These are phyloP conservation scores for Calosoma granatense DNA, from an alignment of 1,140 invertebrate species.

Conservation along the genomic window DNA sequence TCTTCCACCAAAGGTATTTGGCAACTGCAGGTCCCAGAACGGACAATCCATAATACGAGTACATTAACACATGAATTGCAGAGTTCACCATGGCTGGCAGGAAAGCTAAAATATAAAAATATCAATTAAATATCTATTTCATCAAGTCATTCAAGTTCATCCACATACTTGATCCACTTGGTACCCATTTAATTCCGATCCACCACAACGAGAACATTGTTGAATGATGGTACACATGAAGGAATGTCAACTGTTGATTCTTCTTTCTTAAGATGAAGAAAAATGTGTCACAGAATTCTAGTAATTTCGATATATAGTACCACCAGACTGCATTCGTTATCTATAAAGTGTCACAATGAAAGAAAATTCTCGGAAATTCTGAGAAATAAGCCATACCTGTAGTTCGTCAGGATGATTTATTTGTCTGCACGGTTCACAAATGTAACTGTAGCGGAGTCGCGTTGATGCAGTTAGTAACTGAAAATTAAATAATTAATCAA, in stretches of 20 bases:
- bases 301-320: constrained; percentile 91
- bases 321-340: constrained; percentile 91
- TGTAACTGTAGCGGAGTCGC: constrained; percentile 73
- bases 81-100: constrained; percentile 85
- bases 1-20: constrained; percentile 90
- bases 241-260: constrained; percentile 74
- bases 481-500: constrained; percentile 29
- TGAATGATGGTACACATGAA: constrained; percentile 87
- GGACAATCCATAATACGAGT: constrained; percentile 80
- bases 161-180: constrained; percentile 80
- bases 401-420: constrained; percentile 73
- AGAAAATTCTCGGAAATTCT: constrained; percentile 8
- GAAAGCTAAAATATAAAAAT: constrained; percentile 52
- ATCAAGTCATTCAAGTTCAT: background rate
- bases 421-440: constrained; percentile 80
- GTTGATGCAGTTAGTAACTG: constrained; percentile 65
- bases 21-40: constrained; percentile 68
- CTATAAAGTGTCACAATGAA: constrained; percentile 40
- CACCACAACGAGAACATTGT: constrained; percentile 91
- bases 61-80: constrained; percentile 87
- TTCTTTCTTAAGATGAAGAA: constrained; percentile 88
- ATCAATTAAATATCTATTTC: background rate
- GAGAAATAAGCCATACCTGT: constrained; percentile 44
- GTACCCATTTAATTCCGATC: constrained; percentile 94
- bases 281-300: constrained; percentile 89